Percentiles rank a stretch among this genome's conserved stretches.
Evolutionary conservation across 2,113 vertebrate species (phyloP).

Genomic region (Neopipo cinnamomea): DNA sequence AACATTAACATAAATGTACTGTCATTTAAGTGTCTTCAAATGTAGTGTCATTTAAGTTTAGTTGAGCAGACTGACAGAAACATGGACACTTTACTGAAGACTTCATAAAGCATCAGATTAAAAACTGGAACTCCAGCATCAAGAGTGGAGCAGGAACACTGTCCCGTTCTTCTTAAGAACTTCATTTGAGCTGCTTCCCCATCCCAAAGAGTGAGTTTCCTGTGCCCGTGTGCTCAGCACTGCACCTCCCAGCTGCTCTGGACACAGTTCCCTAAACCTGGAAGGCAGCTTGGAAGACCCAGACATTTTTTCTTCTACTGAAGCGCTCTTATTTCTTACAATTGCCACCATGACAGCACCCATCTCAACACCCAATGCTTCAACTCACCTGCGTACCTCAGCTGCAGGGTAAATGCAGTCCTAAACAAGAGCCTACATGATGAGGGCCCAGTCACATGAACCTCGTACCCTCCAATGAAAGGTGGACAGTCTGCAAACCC

Average conservation of each 20-base stretch:
- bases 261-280: not conserved
- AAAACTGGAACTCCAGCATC: not conserved
- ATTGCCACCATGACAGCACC: not conserved
- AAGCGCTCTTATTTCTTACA: not conserved
- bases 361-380: not conserved
- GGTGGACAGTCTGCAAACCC: not conserved
- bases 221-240: not conserved
- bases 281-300: not conserved
- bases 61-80: not conserved
- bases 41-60: not conserved
- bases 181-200: not conserved
- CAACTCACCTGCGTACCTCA: not conserved
- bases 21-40: not conserved
- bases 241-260: not conserved
- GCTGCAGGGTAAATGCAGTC: not conserved
- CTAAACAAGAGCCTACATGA: not conserved
- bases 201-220: not conserved
- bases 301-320: not conserved
- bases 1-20: not conserved
- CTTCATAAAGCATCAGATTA: not conserved
- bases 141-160: not conserved
- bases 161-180: not conserved
- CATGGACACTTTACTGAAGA: not conserved
- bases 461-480: fast-evolving
- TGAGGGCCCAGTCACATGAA: not conserved